Base-by-base conservation (phyloP, 2,888 invertebrate species). In the Liodrosophila aerea region DNA sequence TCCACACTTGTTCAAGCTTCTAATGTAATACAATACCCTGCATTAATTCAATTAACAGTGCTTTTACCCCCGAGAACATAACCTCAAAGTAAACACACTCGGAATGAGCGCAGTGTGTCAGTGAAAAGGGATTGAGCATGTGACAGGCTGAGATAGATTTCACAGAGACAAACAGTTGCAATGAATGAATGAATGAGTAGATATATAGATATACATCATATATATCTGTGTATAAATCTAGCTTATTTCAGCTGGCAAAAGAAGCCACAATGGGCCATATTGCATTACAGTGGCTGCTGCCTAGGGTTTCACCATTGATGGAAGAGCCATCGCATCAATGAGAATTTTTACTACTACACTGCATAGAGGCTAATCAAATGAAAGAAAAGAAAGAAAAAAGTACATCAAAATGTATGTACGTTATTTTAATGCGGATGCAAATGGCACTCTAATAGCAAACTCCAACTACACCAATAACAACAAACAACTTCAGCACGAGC, bases 1-100 rank as follows among this genome's bases (percentile, higher is more conserved):
- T n/a, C n/a, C n/a, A n/a, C n/a, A n/a, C n/a, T n/a, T n/a, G n/a
- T n/a, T n/a, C n/a, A n/a, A n/a, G n/a, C n/a, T n/a, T n/a, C n/a
- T n/a, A n/a, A n/a, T 66, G 77, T 61, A 81, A 77, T 43, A 37
- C 39, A 57, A 77, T 81, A 74, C 53, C 39, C 56, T 54, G 64
- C 67, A 82, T 82, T 70, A 75, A 78, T 78, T 78, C 73, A 78
- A 78, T 82, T 78, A 78, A 78, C 70, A 62, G 49, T 56, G 56
- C 29, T 29, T 29, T 29, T 16, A 47, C 13, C 44, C 63, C 59
- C 44, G 9, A 51, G 61, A 40, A 39, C 50, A 61, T 44, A 61
- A 51, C 61, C 72, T 57, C 63, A 63, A 61, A 60, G 57, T 63
- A 65, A 65, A 73, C 63, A 66, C 8, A 54, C 45, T 37, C 7